Conservation (phyloP, 2,797 vertebrate genomes). For the Phylloscopus collybita region DNA sequence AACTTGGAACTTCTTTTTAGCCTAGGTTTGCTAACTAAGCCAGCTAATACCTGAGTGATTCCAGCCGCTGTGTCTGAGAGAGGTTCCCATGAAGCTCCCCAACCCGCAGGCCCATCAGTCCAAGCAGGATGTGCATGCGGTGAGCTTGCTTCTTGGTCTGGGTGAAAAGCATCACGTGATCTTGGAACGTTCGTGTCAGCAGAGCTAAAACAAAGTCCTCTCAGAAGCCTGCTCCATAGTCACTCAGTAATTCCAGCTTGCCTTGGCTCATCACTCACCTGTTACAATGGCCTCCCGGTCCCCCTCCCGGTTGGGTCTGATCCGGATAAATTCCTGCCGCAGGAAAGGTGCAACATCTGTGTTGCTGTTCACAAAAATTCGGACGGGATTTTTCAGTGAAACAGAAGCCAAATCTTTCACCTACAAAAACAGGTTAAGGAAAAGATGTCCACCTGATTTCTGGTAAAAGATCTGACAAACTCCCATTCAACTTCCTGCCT, state of each 20-base stretch:
- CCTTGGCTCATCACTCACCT: slow-evolving; percentile 72
- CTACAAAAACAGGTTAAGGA: slow-evolving; percentile 65
- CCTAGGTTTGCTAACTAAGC: not conserved
- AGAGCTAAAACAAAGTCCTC: slow-evolving; percentile 80
- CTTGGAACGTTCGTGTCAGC: slow-evolving; percentile 91
- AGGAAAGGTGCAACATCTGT: slow-evolving; percentile 96
- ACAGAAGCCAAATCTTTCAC: slow-evolving; percentile 95
- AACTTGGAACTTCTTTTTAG: not conserved
- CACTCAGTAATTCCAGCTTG: not conserved
- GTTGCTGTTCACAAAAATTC: slow-evolving; percentile 98
- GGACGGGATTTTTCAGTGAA: slow-evolving; percentile 89
- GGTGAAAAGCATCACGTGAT: slow-evolving; percentile 96
- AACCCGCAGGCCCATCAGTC: slow-evolving; percentile 91
- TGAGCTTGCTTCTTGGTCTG: slow-evolving; percentile 99
- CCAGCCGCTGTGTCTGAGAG: slow-evolving; percentile 93
- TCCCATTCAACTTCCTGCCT: not conserved
- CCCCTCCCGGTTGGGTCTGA: slow-evolving; percentile 89
- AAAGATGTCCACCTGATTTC: not conserved
- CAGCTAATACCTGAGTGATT: slow-evolving; percentile 85
- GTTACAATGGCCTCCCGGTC: slow-evolving; percentile 93
- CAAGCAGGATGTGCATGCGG: slow-evolving; percentile 93
- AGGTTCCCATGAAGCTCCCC: slow-evolving; percentile 96
- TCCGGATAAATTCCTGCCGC: slow-evolving; percentile 92
- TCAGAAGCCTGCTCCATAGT: not conserved
- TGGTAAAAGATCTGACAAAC: not conserved